phyloP scores from a whole-genome alignment of 2,113 vertebrate genomes.

The Zosterops japonicus region DNA sequence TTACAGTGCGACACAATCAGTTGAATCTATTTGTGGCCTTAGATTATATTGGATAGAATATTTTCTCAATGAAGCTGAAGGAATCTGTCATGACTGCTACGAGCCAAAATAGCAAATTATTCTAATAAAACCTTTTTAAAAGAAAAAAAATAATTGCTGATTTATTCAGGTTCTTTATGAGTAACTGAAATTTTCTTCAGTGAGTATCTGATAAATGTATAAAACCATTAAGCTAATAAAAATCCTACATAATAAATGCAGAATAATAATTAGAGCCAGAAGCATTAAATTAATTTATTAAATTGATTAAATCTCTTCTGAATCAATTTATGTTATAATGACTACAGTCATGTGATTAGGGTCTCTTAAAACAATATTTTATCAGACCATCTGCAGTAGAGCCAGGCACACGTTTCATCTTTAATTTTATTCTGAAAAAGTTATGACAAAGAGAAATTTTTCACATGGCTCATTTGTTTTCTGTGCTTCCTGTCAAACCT shows the following conservation, averaged over 20 bases:
- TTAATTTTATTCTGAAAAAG: slow-evolving; percentile 1
- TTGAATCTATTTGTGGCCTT: neutral
- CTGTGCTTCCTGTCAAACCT: neutral
- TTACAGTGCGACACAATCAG: neutral
- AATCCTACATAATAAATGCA: slow-evolving; percentile 45
- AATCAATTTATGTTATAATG: slow-evolving; percentile 48
- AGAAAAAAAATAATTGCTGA: neutral
- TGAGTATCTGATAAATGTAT: slow-evolving; percentile 50
- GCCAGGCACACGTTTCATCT: neutral
- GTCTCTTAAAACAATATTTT: slow-evolving; percentile 50
- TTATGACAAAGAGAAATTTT: neutral
- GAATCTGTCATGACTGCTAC: slow-evolving; percentile 2
- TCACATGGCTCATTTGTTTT: neutral
- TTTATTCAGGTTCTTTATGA: slow-evolving; percentile 36
- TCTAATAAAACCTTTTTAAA: neutral
- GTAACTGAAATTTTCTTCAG: slow-evolving; percentile 22
- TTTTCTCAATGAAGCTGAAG: slow-evolving; percentile 32
- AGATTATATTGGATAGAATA: neutral
- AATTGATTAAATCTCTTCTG: slow-evolving; percentile 56
- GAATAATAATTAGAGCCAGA: slow-evolving; percentile 58
- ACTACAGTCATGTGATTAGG: neutral
- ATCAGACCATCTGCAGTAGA: neutral
- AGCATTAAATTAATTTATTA: slow-evolving; percentile 62
- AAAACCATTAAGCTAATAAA: slow-evolving; percentile 65
- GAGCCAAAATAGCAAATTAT: neutral